Percentiles rank a stretch among this genome's conserved stretches.
phyloP scores from a whole-genome alignment of 2,113 vertebrate species.

The Corythornis cristatus region DNA sequence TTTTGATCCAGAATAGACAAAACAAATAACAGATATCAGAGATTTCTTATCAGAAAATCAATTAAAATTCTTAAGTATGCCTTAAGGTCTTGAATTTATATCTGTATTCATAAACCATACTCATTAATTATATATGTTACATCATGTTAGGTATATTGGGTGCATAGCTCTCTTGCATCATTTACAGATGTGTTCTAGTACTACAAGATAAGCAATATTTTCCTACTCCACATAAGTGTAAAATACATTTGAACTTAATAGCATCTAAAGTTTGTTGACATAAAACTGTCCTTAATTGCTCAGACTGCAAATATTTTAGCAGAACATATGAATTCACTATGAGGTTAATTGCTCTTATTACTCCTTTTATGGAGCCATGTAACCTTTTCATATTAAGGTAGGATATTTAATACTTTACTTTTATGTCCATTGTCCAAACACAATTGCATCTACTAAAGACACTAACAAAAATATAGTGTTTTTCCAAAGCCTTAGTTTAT shows the following conservation, averaged over 20 bases:
- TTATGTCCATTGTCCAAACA: background rate
- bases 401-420: background rate
- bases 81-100: slow-evolving; percentile 2
- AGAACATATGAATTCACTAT: background rate
- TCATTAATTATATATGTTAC: background rate
- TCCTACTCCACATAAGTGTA: background rate
- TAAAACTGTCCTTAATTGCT: background rate
- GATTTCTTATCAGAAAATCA: background rate
- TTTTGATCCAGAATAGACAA: background rate
- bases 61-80: background rate
- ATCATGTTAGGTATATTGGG: background rate
- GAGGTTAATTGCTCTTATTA: slow-evolving; percentile 1
- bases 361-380: background rate
- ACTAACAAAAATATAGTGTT: background rate
- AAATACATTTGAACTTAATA: background rate
- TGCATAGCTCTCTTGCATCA: background rate
- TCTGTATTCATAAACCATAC: background rate
- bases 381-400: background rate
- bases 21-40: background rate
- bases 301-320: background rate
- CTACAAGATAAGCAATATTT: background rate
- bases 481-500: background rate
- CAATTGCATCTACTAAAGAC: background rate
- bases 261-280: background rate
- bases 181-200: background rate